Conservation (phyloP, 1,140 invertebrate species). For the Nephila pilipes region DNA sequence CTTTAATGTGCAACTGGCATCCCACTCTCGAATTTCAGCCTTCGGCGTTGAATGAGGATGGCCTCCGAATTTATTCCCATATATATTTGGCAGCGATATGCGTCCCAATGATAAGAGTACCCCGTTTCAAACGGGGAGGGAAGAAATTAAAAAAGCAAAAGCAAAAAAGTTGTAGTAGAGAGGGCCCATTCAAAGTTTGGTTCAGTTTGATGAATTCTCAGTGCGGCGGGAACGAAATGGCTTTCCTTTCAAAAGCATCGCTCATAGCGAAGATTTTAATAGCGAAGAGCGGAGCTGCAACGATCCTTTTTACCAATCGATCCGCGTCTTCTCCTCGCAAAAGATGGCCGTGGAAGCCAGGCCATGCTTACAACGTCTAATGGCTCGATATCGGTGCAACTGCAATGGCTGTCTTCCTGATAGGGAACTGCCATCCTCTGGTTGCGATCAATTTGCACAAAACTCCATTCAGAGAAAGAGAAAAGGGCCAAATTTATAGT, state of each 20-base stretch:
- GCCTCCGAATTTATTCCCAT: constrained; percentile 57
- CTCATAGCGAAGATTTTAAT: constrained; percentile 75
- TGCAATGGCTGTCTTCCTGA: constrained; percentile 57
- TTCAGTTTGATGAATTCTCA: constrained; percentile 72
- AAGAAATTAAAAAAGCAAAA: constrained; percentile 45
- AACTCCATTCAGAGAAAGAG: constrained; percentile 73
- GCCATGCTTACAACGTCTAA: constrained; percentile 53
- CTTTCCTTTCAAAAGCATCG: constrained; percentile 69
- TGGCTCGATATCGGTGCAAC: constrained; percentile 66
- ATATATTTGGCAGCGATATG: constrained; percentile 69
- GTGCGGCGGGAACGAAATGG: constrained; percentile 57
- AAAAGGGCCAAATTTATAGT: constrained; percentile 74
- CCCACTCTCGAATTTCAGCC: constrained; percentile 38
- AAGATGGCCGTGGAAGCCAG: constrained; percentile 35
- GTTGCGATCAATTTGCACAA: constrained; percentile 73
- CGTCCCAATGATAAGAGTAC: constrained; percentile 51
- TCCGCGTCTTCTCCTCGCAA: background rate
- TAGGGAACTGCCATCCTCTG: constrained; percentile 65
- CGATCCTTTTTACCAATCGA: constrained; percentile 53
- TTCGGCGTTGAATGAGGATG: constrained; percentile 25
- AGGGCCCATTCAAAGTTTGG: constrained; percentile 60
- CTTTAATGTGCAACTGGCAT: constrained; percentile 49
- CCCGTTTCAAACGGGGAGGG: background rate
- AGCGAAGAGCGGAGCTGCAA: constrained; percentile 48
- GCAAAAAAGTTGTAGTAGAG: constrained; percentile 18